Percentiles rank a stretch among this genome's conserved stretches.
These are phyloP conservation scores for Recurvirostra avosetta DNA, from an alignment of 2,113 vertebrate genomes.

Conservation along the genomic window DNA sequence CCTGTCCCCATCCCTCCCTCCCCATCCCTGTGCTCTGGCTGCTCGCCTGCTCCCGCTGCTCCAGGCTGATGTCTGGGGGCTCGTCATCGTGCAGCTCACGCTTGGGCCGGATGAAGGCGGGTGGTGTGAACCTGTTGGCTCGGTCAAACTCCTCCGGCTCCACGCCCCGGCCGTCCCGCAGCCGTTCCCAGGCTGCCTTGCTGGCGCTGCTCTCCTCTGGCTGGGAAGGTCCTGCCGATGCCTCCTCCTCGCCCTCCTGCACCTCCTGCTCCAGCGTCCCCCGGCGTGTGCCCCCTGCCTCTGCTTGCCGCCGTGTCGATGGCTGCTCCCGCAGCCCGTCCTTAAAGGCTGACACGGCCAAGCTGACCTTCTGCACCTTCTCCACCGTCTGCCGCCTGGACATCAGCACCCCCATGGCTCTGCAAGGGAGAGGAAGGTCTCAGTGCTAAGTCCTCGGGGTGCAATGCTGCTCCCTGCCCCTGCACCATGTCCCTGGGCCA, in stretches of 20 bases:
- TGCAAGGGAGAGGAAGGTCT: background rate
- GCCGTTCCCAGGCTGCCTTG: constrained; percentile 89
- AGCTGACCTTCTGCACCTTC: constrained; percentile 94
- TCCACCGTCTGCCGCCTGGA: constrained; percentile 96
- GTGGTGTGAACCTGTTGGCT: constrained; percentile 83
- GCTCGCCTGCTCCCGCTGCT: constrained; percentile 84
- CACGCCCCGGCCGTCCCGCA: constrained; percentile 90
- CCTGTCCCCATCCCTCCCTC: background rate
- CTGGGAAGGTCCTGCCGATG: constrained; percentile 18
- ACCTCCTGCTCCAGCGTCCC: constrained; percentile 73
- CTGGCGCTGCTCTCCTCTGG: constrained; percentile 75
- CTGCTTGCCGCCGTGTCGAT: constrained; percentile 52
- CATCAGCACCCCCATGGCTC: constrained; percentile 96
- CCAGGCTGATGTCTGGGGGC: constrained; percentile 80
- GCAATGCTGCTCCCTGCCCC: background rate
- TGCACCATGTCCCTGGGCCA: background rate
- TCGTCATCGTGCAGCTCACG: constrained; percentile 87
- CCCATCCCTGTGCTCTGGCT: background rate
- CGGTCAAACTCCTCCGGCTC: constrained; percentile 92
- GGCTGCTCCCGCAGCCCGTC: constrained; percentile 85
- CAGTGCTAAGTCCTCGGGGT: too few species aligned
- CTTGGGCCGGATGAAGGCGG: constrained; percentile 87
- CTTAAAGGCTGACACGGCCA: constrained; percentile 93
- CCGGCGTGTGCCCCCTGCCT: constrained; percentile 10
- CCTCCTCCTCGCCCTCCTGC: constrained; percentile 70